These are phyloP conservation scores for Sebastes itinus DNA, from an alignment of 2,797 vertebrate species.

Conservation along the genomic window DNA sequence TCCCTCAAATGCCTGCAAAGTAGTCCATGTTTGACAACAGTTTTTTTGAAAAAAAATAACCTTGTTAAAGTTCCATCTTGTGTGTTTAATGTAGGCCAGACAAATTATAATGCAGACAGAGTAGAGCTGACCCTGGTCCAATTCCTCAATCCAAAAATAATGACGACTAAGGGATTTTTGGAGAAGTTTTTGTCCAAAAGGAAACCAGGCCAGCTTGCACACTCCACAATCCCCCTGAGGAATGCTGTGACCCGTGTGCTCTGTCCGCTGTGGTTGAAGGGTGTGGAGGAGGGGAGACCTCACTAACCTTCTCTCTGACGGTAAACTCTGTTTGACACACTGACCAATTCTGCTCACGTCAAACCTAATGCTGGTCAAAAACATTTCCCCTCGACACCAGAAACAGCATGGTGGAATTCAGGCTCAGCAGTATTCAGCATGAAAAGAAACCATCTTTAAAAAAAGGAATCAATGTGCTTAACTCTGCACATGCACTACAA, in stretches of 20 bases:
- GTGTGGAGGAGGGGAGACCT: conserved; percentile 32
- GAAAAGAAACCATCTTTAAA: conserved; percentile 41
- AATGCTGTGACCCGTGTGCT: conserved; percentile 57
- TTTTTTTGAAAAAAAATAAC: conserved; percentile 5
- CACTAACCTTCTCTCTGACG: conserved; percentile 3
- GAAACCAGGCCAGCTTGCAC: conserved; percentile 74
- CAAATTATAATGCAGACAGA: conserved; percentile 52
- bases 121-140: conserved; percentile 38
- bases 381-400: conserved; percentile 41
- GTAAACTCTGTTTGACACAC: conserved; percentile 60
- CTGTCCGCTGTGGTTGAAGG: conserved; percentile 50
- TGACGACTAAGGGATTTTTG: conserved; percentile 57
- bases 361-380: conserved; percentile 37
- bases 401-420: conserved; percentile 4
- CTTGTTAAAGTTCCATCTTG: conserved; percentile 24
- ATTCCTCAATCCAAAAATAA: conserved; percentile 61
- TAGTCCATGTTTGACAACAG: not conserved
- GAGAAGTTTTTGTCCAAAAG: conserved; percentile 66
- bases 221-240: conserved; percentile 67
- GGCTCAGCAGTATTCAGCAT: conserved; percentile 47
- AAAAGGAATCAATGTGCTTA: conserved; percentile 9
- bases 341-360: conserved; percentile 55
- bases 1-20: not conserved
- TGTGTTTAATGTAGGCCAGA: conserved; percentile 53
- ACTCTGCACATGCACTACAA: conserved; percentile 5